Base-by-base conservation (phyloP, 2,888 invertebrate species). In the Rotaria sp. region DNA sequence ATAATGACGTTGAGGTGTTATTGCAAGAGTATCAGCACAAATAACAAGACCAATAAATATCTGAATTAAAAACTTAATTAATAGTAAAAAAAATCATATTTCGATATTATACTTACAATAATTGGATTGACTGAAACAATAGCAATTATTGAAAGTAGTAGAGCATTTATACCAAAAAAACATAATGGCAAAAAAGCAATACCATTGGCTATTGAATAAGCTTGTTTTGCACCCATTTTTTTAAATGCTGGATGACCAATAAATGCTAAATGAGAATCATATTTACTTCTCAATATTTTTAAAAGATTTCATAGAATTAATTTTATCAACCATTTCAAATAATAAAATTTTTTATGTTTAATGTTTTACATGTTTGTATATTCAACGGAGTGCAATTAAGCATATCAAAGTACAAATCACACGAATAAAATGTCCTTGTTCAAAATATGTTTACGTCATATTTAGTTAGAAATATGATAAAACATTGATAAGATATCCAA, bases 211-310 rank as follows among this genome's bases (percentile, higher is more conserved):
- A 80, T 45, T 45, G 80, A 80, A 80, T 80, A 80, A n/a, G 45
- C 80, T 80, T 80, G 80, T 80, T 45, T 80, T 45, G 80, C 80
- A 45, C 80, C 80, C 80, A 80, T 80, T 45, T 80, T 80, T 80
- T 80, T 80, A 80, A 80, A 80, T 45, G 80, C 80, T 41, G 80
- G 80, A 80, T 80, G 80, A 80, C 80, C 80, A 80, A 80, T 80
- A 80, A 80, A 80, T 45, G 80, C 80, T 80, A 80, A 45, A 80
- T 80, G 45, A 26, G 0, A 41, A 24, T 24, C 10, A 80, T 45
- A 55, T 24, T 55, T 24, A 26, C 24, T 5, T 67, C 5, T 4
- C 24, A 21, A 55, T 55, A 5, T 55, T 21, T 5, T 55, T 18
- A 4, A 13, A 15, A 10, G 15, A 50, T 18, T 50, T 50, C 15